Evolutionary conservation across 2,797 vertebrate genomes (phyloP), one percentile per base, ranked within the genome.

Genomic region (Triplophysa bombifrons): DNA sequence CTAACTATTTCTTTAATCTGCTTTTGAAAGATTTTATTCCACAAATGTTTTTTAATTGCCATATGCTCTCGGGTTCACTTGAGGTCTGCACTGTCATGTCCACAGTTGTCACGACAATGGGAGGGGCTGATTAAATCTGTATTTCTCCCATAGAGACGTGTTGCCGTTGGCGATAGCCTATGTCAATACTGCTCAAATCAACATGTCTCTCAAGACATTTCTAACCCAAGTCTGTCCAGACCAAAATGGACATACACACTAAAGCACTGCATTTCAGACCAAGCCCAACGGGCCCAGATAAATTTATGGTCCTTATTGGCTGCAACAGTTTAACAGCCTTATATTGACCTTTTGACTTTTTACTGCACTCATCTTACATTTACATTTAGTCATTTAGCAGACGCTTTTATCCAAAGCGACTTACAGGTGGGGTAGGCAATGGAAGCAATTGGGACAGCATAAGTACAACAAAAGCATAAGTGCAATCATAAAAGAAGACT

Each of bases 141-240:
- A 48, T 53, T 11, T n/a, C 27, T 72, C 81, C 74, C 74, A 44
- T 72, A 25, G 80, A 85, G 82, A 83, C 73, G 80, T 83, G 61
- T 69, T 80, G 86, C 74, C 48, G 51, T 46, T 69, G 85, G 80
- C 38, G 25, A 74, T 87, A 22, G 22, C 22, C 22, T 22, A 83
- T 88, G 84, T 87, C 87, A 88, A 84, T 56, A 78, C 75, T 65
- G n/a, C 80, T 89, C 76, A 84, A 68, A 72, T 84, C 85, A 82
- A 80, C 60, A 38, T 85, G 86, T 88, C 88, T 82, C 64, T 82
- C 86, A 79, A 76, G 71, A 72, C 81, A 71, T 83, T 72, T 44
- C 60, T 30, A 38, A 60, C 73, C 65, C 53, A 34, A 44, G 4
- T 48, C 53, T 48, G 64, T 77, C 58, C 76, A 70, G 67, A 69